Conservation (phyloP, 2,113 vertebrate species). For the Typhlomys cinereus region DNA sequence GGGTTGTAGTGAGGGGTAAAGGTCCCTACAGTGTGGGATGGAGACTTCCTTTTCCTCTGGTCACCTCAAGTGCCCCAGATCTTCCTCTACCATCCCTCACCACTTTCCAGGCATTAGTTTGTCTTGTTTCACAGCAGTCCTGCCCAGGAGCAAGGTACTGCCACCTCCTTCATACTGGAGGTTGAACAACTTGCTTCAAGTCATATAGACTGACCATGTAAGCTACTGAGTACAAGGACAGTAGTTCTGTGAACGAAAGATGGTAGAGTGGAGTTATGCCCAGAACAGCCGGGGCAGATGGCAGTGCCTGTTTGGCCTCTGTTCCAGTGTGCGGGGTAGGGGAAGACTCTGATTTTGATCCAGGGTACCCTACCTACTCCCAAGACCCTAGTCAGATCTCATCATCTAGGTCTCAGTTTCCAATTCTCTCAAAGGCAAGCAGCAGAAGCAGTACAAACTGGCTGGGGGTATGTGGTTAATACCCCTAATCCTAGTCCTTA, state of each 20-base stretch:
- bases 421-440: not conserved
- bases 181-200: not conserved
- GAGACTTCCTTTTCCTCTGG: not conserved
- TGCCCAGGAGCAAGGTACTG: not conserved
- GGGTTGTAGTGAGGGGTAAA: not conserved
- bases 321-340: not conserved
- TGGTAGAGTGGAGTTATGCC: fast-evolving
- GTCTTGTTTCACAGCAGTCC: not conserved
- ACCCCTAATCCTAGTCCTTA: not conserved
- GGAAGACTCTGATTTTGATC: not conserved
- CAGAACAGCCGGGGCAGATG: too few species aligned
- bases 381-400: not conserved
- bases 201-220: not conserved
- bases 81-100: not conserved
- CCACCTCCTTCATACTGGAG: not conserved
- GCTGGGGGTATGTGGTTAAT: not conserved
- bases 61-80: not conserved
- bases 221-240: not conserved
- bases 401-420: not conserved
- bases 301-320: not conserved
- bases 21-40: too few species aligned
- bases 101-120: not conserved
- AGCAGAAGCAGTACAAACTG: not conserved
- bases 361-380: not conserved
- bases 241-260: not conserved